Evolutionary conservation across 2,888 invertebrate genomes (phyloP), one percentile per base, ranked within the genome.

Genomic region (Melitaea athalia): DNA sequence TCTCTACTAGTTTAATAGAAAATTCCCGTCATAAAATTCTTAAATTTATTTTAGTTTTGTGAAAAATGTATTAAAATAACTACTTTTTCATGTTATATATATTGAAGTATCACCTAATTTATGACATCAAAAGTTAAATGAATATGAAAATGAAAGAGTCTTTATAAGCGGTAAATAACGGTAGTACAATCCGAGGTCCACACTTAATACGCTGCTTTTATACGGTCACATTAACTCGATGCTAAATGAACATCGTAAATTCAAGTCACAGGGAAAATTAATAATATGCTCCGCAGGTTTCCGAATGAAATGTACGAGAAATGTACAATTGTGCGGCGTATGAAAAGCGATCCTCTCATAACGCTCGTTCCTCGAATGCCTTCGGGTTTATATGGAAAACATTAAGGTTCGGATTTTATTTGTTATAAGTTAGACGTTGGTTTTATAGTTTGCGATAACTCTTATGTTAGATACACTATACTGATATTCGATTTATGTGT

Each of bases 231-330:
- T 62, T 67, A 62, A 67, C 61, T 67, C 61, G 15, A 61, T 66
- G 67, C 31, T 62, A 67, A 67, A 67, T 67, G 52, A 63, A 68
- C 52, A 52, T 59, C 59, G 63, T 63, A 64, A 61, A 68, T 68
- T 68, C 68, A 57, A 62, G 64, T 68, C 68, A 64, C 68, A 64
- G 45, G 64, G 52, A 64, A 61, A 68, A 64, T 64, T 68, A 64
- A 68, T 68, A 68, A 67, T 67, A 67, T 64, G 68, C 63, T 64
- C 64, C 55, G 55, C 64, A 33, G 63, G 67, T 57, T 61, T 63
- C 53, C 59, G 47, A 59, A 59, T 68, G 63, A 68, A 67, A 68
- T 68, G 59, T 68, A 68, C 59, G 63, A 67, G 61, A 67, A 57
- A 62, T 67, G 67, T 62, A 67, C 62, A 57, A 57, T 55, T 67